phyloP scores from a whole-genome alignment of 1,140 invertebrate species.

The Triops cancriformis region DNA sequence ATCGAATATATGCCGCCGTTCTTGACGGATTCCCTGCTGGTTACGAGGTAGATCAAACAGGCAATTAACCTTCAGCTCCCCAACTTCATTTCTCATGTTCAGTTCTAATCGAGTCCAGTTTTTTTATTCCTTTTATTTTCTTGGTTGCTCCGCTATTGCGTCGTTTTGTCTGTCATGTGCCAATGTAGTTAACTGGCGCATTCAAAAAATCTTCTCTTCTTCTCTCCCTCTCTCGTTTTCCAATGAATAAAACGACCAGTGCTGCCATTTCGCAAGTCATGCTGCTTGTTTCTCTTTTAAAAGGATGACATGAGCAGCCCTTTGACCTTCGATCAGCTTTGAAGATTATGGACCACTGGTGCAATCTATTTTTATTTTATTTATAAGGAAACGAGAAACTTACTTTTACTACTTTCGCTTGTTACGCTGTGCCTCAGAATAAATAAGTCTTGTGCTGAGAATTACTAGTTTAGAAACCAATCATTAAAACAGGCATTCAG shows the following conservation, averaged over 20 bases:
- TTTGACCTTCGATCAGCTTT: slow-evolving; percentile 5
- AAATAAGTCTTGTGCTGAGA: no score
- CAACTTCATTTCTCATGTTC: slow-evolving; percentile 14
- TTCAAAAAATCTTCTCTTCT: slow-evolving; percentile 1
- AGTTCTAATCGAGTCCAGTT: background rate
- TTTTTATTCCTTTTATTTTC: no score
- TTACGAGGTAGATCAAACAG: slow-evolving; percentile 5
- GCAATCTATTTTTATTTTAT: background rate
- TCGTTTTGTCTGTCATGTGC: background rate
- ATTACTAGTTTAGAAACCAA: no score
- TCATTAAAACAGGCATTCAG: no score
- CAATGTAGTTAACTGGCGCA: background rate
- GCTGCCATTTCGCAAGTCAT: background rate
- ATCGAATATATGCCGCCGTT: background rate
- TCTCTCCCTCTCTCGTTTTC: background rate
- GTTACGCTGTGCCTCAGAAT: no score
- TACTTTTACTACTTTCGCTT: no score
- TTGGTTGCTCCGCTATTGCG: background rate
- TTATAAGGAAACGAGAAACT: background rate
- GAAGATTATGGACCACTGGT: slow-evolving; percentile 5
- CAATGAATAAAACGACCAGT: background rate
- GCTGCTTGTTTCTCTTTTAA: slow-evolving; percentile 3
- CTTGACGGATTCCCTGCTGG: slow-evolving; percentile 3
- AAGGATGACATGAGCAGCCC: slow-evolving; percentile 8
- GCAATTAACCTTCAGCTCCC: slow-evolving; percentile 12